phyloP scores from a whole-genome alignment of 2,797 vertebrate genomes.

The Kryptopterus vitreolus region DNA sequence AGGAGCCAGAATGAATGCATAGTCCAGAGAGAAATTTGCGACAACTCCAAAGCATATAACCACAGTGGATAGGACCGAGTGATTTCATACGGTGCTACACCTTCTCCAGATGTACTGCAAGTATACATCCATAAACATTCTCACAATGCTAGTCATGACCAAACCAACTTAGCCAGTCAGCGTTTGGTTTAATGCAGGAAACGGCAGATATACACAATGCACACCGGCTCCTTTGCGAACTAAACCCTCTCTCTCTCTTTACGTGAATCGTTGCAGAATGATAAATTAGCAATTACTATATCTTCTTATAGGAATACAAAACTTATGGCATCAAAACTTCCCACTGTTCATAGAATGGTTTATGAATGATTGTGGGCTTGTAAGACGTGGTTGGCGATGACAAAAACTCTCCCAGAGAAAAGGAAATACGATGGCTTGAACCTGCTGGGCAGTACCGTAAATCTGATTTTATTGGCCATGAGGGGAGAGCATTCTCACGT shows the following conservation, averaged over 20 bases:
- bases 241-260: not conserved
- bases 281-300: not conserved
- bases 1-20: not conserved
- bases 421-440: conserved; percentile 55
- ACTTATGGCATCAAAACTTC: not conserved
- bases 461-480: conserved; percentile 61
- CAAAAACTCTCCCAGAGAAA: conserved; percentile 39
- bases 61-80: not conserved
- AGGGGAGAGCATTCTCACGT: conserved; percentile 45
- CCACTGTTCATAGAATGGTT: conserved; percentile 17
- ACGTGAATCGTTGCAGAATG: not conserved
- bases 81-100: not conserved
- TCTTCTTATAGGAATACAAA: not conserved
- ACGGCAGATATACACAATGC: not conserved
- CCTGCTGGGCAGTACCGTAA: conserved; percentile 57
- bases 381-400: conserved; percentile 41
- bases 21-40: not conserved
- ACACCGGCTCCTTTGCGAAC: not conserved
- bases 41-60: not conserved
- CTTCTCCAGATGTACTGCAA: not conserved
- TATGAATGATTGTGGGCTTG: conserved; percentile 25
- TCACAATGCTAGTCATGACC: not conserved
- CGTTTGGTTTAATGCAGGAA: not conserved
- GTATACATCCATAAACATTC: not conserved
- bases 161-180: not conserved